Percentiles rank a stretch among this genome's conserved stretches.
These are phyloP conservation scores for Alcis repandata DNA, from an alignment of 2,888 invertebrate genomes.

Conservation along the genomic window DNA sequence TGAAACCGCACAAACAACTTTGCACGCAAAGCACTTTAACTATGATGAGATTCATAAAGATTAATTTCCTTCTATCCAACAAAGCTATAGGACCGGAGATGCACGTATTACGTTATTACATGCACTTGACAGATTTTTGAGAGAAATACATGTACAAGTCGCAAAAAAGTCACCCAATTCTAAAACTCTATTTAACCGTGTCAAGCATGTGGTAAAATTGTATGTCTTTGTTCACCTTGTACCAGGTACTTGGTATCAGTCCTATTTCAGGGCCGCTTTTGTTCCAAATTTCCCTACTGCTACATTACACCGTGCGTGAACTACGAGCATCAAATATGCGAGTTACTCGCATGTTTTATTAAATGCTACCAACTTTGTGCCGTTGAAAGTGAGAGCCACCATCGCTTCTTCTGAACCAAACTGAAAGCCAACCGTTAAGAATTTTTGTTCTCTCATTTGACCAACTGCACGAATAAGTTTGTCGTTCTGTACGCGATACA, in stretches of 20 bases:
- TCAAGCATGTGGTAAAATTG: neutral
- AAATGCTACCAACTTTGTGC: neutral
- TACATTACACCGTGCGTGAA: slow-evolving; percentile 2
- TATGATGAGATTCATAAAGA: too few relatives aligned
- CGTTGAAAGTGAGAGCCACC: neutral
- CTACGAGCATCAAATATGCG: slow-evolving; percentile 18
- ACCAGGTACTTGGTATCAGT: neutral
- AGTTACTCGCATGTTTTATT: slow-evolving; percentile 17
- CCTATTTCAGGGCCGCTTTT: neutral
- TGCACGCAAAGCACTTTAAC: too few relatives aligned
- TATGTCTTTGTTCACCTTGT: neutral
- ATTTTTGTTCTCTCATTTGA: neutral
- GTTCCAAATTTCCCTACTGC: slow-evolving; percentile 3
- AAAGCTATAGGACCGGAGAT: too few relatives aligned
- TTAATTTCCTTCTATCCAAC: too few relatives aligned
- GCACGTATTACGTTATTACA: too few relatives aligned
- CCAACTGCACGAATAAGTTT: neutral
- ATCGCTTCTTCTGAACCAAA: neutral
- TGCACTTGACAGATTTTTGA: too few relatives aligned
- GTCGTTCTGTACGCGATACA: neutral
- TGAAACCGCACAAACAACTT: too few relatives aligned
- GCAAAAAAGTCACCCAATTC: too few relatives aligned
- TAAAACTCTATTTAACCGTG: neutral
- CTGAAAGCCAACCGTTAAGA: too few relatives aligned
- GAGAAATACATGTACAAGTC: too few relatives aligned